Conservation (phyloP, 2,113 vertebrate species). For the Sylvietta virens region DNA sequence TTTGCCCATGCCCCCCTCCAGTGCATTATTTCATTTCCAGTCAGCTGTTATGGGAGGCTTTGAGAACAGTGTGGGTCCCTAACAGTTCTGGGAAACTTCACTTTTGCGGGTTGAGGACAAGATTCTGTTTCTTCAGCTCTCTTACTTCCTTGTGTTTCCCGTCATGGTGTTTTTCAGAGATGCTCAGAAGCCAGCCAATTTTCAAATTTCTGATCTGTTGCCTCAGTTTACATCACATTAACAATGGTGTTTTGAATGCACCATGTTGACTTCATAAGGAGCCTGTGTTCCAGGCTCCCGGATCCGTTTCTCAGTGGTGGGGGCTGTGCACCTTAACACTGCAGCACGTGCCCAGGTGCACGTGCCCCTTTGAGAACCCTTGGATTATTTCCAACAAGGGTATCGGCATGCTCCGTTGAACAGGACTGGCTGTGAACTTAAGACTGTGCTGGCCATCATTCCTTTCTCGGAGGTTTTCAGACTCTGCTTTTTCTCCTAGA, state of each 20-base stretch:
- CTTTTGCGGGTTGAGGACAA: background rate
- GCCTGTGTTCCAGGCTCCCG: background rate
- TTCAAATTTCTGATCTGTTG: background rate
- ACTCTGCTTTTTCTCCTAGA: constrained; percentile 61
- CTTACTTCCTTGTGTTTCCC: background rate
- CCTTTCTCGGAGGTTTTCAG: background rate
- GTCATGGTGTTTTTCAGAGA: background rate
- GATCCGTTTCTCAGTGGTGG: background rate
- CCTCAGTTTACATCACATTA: background rate
- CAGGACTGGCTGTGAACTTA: constrained; percentile 9
- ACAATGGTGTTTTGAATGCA: background rate
- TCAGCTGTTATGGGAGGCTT: background rate
- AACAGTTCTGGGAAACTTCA: background rate
- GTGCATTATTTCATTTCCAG: background rate
- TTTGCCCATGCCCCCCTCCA: background rate
- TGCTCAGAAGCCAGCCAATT: background rate
- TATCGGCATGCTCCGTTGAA: background rate
- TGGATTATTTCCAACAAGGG: background rate
- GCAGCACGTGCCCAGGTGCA: background rate
- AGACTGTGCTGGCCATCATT: constrained; percentile 13
- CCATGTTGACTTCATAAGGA: background rate
- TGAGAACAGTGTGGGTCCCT: background rate
- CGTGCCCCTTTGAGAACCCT: background rate
- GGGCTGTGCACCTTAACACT: background rate
- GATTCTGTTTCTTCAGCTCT: background rate